These are phyloP conservation scores for Falco columbarius DNA, from an alignment of 2,797 vertebrate species.

Conservation along the genomic window DNA sequence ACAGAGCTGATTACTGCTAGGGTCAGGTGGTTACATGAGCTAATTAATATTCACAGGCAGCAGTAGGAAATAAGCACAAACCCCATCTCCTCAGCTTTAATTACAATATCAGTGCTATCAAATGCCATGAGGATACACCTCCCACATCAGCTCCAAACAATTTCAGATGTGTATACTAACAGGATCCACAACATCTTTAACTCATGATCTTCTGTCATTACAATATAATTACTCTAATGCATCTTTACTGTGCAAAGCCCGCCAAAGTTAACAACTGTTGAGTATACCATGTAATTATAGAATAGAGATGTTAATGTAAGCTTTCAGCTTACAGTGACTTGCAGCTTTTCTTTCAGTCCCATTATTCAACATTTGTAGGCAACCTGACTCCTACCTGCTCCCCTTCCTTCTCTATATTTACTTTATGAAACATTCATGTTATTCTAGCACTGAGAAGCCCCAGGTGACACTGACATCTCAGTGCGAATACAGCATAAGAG, in stretches of 20 bases:
- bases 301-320: constrained; percentile 35
- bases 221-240: constrained; percentile 65
- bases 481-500: background rate
- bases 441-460: background rate
- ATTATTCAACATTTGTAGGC: background rate
- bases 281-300: background rate
- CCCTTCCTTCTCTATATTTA: background rate
- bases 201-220: constrained; percentile 72
- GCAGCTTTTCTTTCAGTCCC: background rate
- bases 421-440: background rate
- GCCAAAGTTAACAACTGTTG: background rate
- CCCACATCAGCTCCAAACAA: constrained; percentile 47
- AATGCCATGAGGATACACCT: constrained; percentile 55
- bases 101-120: constrained; percentile 58
- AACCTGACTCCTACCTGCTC: background rate
- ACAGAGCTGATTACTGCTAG: constrained; percentile 39
- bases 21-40: constrained; percentile 47
- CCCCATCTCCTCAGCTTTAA: constrained; percentile 61
- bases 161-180: constrained; percentile 49
- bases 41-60: constrained; percentile 71
- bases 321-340: background rate
- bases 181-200: constrained; percentile 50
- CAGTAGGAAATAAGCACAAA: constrained; percentile 38
- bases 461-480: background rate
- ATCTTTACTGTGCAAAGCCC: constrained; percentile 19